These are phyloP conservation scores for Hystrix cristata DNA, from an alignment of 2,113 vertebrate species.

Conservation along the genomic window DNA sequence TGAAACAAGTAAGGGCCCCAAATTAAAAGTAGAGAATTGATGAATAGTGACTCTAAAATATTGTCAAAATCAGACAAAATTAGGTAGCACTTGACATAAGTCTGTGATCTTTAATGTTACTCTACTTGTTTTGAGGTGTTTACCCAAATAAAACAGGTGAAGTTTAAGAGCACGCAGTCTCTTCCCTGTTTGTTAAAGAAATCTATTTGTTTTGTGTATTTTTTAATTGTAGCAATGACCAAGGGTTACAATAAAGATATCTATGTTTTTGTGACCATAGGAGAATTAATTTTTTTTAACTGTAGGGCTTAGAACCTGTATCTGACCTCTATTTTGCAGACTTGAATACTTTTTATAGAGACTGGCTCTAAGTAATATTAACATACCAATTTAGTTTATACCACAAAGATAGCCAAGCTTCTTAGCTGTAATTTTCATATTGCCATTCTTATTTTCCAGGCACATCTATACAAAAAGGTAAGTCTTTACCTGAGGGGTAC, in stretches of 20 bases:
- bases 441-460: not conserved
- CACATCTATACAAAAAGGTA: not conserved
- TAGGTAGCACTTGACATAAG: not conserved
- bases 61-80: not conserved
- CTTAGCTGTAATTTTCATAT: not conserved
- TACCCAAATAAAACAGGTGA: not conserved
- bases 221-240: not conserved
- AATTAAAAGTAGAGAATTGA: not conserved
- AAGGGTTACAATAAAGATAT: not conserved
- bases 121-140: not conserved
- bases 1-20: not conserved
- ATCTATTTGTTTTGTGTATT: not conserved
- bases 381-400: not conserved
- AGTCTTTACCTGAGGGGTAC: not conserved
- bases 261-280: not conserved
- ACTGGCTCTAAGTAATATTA: not conserved
- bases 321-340: not conserved
- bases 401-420: not conserved
- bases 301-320: not conserved
- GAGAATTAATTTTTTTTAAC: not conserved
- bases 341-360: not conserved
- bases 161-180: not conserved
- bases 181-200: not conserved
- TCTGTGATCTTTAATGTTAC: not conserved
- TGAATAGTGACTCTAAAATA: not conserved